Percentiles rank a stretch among this genome's conserved stretches.
phyloP scores from a whole-genome alignment of 2,797 vertebrate species.

The Cheirogaleus major region DNA sequence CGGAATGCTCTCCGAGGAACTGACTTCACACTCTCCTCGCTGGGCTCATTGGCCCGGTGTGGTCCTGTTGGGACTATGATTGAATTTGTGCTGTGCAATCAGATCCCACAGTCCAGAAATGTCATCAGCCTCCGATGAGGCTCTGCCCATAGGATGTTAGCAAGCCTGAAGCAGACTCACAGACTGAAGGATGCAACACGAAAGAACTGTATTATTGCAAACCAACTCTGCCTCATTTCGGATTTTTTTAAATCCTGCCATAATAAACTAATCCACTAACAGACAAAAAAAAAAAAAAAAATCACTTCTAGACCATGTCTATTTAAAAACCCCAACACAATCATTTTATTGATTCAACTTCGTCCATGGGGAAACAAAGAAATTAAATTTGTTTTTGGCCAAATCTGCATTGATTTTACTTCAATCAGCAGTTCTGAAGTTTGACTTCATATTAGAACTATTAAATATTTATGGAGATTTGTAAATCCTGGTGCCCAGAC shows the following conservation, averaged over 20 bases:
- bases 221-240: neutral
- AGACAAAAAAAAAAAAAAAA: neutral
- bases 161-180: neutral
- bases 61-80: neutral
- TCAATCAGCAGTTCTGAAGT: neutral
- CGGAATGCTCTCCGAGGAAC: conserved; percentile 73
- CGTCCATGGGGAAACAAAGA: neutral
- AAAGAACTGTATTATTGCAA: neutral
- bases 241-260: neutral
- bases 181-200: neutral
- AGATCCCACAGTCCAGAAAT: conserved; percentile 23
- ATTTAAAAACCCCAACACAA: neutral
- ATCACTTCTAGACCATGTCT: neutral
- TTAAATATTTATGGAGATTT: neutral
- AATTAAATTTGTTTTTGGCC: neutral
- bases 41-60: conserved; percentile 53
- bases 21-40: conserved; percentile 72
- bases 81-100: conserved; percentile 60
- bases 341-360: neutral
- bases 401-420: neutral
- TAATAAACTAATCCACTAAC: neutral
- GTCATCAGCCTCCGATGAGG: neutral
- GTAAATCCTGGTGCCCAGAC: neutral
- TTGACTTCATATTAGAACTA: neutral
- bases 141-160: neutral